Evolutionary conservation across 2,113 vertebrate genomes (phyloP).

Genomic region (Gymnobelideus leadbeateri): DNA sequence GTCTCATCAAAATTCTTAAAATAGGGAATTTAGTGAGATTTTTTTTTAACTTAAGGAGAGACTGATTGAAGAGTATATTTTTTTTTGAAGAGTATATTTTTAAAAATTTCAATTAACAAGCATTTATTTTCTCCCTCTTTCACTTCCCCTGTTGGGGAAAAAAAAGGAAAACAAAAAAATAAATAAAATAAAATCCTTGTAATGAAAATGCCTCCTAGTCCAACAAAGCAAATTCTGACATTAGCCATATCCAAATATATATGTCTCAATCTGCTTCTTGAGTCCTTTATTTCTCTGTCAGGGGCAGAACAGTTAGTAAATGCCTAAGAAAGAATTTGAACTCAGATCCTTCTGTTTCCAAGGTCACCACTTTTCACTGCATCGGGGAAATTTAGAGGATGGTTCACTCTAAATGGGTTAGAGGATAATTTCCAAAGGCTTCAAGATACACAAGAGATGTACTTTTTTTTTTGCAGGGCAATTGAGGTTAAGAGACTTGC

Average conservation of each 20-base stretch:
- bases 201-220: neutral
- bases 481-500: too few relatives aligned
- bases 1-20: neutral
- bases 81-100: conserved; percentile 34
- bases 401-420: too few relatives aligned
- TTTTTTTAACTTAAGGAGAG: conserved; percentile 47
- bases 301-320: too few relatives aligned
- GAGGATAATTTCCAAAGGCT: too few relatives aligned
- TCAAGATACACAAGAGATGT: too few relatives aligned
- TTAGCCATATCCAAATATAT: neutral
- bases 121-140: neutral
- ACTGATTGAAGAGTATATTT: conserved; percentile 43
- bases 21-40: conserved; percentile 5
- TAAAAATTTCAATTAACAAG: neutral
- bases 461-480: too few relatives aligned
- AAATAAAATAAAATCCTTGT: neutral
- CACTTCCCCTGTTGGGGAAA: neutral
- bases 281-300: neutral
- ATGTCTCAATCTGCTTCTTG: neutral
- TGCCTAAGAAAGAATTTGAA: too few relatives aligned
- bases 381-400: too few relatives aligned
- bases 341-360: too few relatives aligned
- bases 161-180: too few relatives aligned
- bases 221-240: neutral
- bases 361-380: too few relatives aligned